Conservation (phyloP, 1,140 invertebrate genomes). For the Triops cancriformis region DNA sequence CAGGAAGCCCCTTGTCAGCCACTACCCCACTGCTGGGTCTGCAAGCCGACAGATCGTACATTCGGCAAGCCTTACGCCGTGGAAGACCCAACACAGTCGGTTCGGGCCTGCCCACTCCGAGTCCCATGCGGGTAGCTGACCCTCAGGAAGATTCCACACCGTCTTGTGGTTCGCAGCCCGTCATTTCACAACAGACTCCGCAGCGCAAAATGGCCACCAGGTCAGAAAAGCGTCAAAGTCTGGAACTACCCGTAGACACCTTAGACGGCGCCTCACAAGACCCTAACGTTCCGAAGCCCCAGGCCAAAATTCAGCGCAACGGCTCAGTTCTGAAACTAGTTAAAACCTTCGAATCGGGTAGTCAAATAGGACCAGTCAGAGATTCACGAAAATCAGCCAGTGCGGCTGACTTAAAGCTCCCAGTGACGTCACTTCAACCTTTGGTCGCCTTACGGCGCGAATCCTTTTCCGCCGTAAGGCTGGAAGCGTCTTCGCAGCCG, state of each 20-base stretch:
- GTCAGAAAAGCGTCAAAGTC: conserved; percentile 15
- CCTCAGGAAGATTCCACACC: conserved; percentile 24
- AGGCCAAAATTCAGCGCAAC: background rate
- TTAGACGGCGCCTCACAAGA: background rate
- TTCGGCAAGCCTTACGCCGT: conserved; percentile 32
- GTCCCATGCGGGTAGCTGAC: conserved; percentile 24
- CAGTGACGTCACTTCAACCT: background rate
- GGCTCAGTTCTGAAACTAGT: conserved; percentile 19
- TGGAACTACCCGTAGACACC: background rate
- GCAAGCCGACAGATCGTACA: conserved; percentile 1
- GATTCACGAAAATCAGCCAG: background rate
- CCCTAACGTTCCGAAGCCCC: background rate
- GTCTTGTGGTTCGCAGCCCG: conserved; percentile 12
- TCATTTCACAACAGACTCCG: conserved; percentile 15
- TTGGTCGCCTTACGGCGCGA: background rate
- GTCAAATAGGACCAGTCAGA: background rate
- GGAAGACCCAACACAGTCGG: conserved; percentile 36
- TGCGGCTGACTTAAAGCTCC: background rate
- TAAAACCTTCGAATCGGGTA: conserved; percentile 11
- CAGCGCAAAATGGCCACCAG: conserved; percentile 8
- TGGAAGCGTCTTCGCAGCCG: background rate
- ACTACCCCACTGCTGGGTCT: background rate
- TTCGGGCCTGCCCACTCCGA: conserved; percentile 35
- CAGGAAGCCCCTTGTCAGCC: background rate
- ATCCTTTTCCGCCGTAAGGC: background rate